Evolutionary conservation across 2,888 invertebrate genomes (phyloP).

Genomic region (Stomorhina lunata): DNA sequence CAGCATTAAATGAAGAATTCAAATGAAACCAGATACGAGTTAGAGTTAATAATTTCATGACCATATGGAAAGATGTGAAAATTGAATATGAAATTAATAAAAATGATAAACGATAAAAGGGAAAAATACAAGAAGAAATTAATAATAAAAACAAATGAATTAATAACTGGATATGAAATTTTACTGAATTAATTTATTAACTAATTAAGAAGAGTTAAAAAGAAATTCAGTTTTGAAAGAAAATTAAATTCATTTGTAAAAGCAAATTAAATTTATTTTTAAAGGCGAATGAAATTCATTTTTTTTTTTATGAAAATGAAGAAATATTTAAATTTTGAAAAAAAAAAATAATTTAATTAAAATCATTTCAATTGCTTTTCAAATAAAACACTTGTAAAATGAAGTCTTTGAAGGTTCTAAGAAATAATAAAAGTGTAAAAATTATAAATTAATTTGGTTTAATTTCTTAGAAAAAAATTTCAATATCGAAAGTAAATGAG

Average conservation of each 20-base stretch:
- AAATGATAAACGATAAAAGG: not conserved
- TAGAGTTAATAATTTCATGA: slow-evolving; percentile 30
- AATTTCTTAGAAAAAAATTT: slow-evolving; percentile 10
- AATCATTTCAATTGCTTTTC: not conserved
- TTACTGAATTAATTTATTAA: slow-evolving; percentile 5
- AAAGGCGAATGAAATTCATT: no score
- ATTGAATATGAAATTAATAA: slow-evolving; percentile 48
- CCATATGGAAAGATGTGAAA: slow-evolving; percentile 63
- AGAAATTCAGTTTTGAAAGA: not conserved
- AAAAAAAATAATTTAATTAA: slow-evolving; percentile 1
- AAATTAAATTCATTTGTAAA: not conserved
- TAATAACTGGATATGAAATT: not conserved
- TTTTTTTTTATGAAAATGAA: no score
- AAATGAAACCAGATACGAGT: slow-evolving; percentile 9
- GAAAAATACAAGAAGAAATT: not conserved
- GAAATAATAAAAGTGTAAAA: slow-evolving; percentile 1
- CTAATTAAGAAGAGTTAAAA: not conserved
- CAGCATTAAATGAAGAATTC: not conserved
- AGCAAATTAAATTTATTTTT: no score
- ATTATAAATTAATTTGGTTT: slow-evolving; percentile 2
- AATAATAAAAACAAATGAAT: not conserved
- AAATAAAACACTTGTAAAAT: not conserved
- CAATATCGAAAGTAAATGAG: not conserved
- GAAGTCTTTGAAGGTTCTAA: not conserved
- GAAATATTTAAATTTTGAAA: no score